Conservation (phyloP, 1,140 invertebrate species). For the Conopomorpha cramerella region DNA sequence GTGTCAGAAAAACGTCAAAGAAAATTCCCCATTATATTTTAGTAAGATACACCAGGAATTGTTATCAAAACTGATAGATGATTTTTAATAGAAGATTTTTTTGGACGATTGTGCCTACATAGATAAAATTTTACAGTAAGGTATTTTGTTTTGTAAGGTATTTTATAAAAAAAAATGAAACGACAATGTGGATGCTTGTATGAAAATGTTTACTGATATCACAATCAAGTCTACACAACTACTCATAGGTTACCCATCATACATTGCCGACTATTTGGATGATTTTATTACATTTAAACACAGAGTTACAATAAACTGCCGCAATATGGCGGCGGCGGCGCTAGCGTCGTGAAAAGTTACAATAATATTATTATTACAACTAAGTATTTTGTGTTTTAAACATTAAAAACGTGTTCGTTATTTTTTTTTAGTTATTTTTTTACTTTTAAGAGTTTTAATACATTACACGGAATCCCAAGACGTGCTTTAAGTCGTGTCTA, state of each 20-base stretch:
- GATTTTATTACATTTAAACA: too few species aligned
- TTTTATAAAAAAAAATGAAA: too few species aligned
- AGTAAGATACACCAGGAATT: too few species aligned
- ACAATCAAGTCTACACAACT: slow-evolving; percentile 59
- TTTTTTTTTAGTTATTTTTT: neutral
- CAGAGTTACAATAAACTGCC: slow-evolving; percentile 21
- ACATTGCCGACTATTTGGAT: slow-evolving; percentile 36
- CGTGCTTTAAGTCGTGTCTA: too few species aligned
- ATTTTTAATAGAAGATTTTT: too few species aligned
- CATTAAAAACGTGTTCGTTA: neutral
- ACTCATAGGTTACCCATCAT: slow-evolving; percentile 45
- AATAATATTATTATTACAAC: neutral
- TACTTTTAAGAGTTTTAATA: too few species aligned
- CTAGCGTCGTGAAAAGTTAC: neutral
- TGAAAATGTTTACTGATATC: slow-evolving; percentile 62
- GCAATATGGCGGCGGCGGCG: slow-evolving; percentile 4
- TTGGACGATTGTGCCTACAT: too few species aligned
- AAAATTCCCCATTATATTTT: too few species aligned
- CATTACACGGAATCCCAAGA: too few species aligned
- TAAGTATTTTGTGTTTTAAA: neutral
- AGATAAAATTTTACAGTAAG: too few species aligned
- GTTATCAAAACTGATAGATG: neutral
- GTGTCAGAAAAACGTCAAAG: too few species aligned
- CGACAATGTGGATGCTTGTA: slow-evolving; percentile 50
- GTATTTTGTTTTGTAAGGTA: too few species aligned